Conservation (phyloP, 2,113 vertebrate species). For the Hyla sarda region DNA sequence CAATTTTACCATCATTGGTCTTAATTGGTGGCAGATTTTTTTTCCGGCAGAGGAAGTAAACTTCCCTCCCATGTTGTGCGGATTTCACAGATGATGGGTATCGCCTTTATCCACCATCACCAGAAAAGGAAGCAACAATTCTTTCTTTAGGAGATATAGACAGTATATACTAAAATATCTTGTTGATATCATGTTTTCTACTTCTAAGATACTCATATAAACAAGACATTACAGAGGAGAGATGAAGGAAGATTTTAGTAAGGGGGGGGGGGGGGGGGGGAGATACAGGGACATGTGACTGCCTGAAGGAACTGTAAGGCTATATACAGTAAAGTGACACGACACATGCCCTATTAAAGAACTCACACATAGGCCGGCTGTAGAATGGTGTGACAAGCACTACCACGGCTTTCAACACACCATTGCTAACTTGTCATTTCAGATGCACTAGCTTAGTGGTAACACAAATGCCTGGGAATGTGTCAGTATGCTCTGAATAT, state of each 20-base stretch:
- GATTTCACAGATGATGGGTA: too few species aligned
- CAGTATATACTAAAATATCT: not conserved
- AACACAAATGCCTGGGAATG: slow-evolving; percentile 4
- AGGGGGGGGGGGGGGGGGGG: too few species aligned
- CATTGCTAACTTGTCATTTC: not conserved
- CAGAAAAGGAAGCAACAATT: not conserved
- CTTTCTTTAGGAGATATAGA: too few species aligned
- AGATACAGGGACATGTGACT: too few species aligned
- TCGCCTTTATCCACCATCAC: not conserved
- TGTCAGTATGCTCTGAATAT: slow-evolving; percentile 13
- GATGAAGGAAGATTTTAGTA: too few species aligned
- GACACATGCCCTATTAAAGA: not conserved
- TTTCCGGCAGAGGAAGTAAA: too few species aligned
- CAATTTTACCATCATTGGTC: too few species aligned
- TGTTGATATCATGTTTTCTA: not conserved
- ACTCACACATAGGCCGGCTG: not conserved
- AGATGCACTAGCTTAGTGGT: not conserved
- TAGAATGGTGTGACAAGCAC: not conserved
- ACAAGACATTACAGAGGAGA: not conserved
- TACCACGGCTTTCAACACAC: not conserved
- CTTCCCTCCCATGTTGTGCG: too few species aligned
- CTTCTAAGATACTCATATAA: not conserved
- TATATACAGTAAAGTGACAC: too few species aligned
- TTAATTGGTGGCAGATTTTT: too few species aligned
- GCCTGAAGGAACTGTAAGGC: too few species aligned